phyloP scores from a whole-genome alignment of 2,888 invertebrate species.

The Ligdia adustata region DNA sequence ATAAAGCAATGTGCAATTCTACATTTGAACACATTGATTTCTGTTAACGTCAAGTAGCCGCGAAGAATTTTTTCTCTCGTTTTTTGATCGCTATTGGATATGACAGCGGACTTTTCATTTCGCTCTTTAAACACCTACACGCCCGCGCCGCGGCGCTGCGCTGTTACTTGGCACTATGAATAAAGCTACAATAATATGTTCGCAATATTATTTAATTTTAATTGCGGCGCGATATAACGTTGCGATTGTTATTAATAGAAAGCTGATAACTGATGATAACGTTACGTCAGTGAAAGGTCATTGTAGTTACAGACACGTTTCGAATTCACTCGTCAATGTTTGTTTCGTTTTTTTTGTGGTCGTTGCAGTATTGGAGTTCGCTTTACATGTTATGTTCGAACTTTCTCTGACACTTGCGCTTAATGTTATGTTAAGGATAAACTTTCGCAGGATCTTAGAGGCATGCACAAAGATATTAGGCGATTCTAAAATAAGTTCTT shows the following conservation, averaged over 20 bases:
- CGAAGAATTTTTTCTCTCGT: slow-evolving; percentile 17
- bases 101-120: slow-evolving; percentile 28
- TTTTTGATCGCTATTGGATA: slow-evolving; percentile 36
- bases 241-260: slow-evolving; percentile 28
- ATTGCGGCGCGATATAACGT: slow-evolving; percentile 20
- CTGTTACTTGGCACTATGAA: slow-evolving; percentile 11
- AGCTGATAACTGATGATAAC: slow-evolving; percentile 28
- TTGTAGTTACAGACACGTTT: slow-evolving; percentile 21
- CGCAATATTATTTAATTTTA: slow-evolving; percentile 21
- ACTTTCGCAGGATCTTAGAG: too few relatives aligned
- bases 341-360: slow-evolving; percentile 8
- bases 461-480: too few relatives aligned
- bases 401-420: not conserved
- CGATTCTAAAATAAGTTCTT: too few relatives aligned
- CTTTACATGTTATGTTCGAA: not conserved
- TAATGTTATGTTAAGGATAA: not conserved
- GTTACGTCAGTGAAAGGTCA: slow-evolving; percentile 30
- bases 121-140: slow-evolving; percentile 18
- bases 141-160: slow-evolving; percentile 4
- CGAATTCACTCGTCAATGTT: slow-evolving; percentile 18
- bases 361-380: not conserved
- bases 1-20: slow-evolving; percentile 54
- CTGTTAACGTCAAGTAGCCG: slow-evolving; percentile 26
- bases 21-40: slow-evolving; percentile 42
- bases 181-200: slow-evolving; percentile 20